These are phyloP conservation scores for Cotesia chilonis DNA, from an alignment of 1,140 invertebrate species.

Conservation along the genomic window DNA sequence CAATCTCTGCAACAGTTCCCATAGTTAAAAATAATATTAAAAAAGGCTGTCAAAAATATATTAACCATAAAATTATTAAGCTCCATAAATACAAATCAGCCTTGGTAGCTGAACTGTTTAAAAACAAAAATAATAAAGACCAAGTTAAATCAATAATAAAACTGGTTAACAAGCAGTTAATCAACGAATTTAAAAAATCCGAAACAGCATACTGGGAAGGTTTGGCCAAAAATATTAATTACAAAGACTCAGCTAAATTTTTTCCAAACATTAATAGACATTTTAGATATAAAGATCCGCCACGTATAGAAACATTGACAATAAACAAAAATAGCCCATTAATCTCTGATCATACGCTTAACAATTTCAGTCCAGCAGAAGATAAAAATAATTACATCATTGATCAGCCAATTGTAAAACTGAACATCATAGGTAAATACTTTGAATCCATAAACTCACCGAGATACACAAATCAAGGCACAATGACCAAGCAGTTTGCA, in stretches of 20 bases:
- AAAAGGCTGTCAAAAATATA: slow-evolving; percentile 10
- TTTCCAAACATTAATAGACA: slow-evolving; percentile 41
- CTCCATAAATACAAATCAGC: not conserved
- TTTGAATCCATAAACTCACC: slow-evolving; percentile 29
- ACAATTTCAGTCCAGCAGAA: not conserved
- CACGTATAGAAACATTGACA: slow-evolving; percentile 1
- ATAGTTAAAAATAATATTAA: not conserved
- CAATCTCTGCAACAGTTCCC: slow-evolving; percentile 17
- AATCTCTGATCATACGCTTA: not conserved
- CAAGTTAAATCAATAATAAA: not conserved
- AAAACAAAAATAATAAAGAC: slow-evolving; percentile 9
- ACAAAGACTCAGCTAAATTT: slow-evolving; percentile 25
- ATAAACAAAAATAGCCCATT: slow-evolving; percentile 1
- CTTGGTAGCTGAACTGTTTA: not conserved
- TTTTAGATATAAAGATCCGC: slow-evolving; percentile 30
- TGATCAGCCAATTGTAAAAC: slow-evolving; percentile 23
- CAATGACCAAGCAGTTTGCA: slow-evolving; percentile 6
- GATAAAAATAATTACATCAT: slow-evolving; percentile 13
- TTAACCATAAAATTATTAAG: not conserved
- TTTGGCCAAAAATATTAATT: slow-evolving; percentile 35
- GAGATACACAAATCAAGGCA: not conserved
- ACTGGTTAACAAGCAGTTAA: not conserved
- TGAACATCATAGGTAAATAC: slow-evolving; percentile 12
- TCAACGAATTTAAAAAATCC: slow-evolving; percentile 30
- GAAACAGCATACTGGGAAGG: slow-evolving; percentile 34